These are phyloP conservation scores for Neodiprion virginianus DNA, from an alignment of 1,140 invertebrate genomes.

Conservation along the genomic window DNA sequence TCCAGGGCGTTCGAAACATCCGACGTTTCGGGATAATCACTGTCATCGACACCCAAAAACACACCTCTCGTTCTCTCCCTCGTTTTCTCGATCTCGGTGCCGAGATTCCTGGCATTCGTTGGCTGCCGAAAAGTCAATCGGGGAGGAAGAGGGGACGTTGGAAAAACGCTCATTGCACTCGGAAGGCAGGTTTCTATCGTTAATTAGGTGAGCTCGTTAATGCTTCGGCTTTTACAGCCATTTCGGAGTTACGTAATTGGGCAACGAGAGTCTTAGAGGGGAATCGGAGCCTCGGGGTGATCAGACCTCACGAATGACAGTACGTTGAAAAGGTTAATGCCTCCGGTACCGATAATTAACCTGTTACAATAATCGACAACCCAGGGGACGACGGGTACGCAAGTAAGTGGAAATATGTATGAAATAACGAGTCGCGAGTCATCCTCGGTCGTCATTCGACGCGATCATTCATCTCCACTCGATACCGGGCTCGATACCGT, in stretches of 20 bases:
- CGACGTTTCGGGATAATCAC: neutral
- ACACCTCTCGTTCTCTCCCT: neutral
- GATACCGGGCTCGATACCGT: no score
- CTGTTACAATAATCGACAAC: neutral
- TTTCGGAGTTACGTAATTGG: neutral
- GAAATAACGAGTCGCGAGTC: conserved; percentile 4
- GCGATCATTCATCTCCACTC: neutral
- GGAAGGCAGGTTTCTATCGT: neutral
- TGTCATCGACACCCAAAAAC: conserved; percentile 1
- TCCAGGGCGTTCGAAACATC: neutral
- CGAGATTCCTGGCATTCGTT: no score
- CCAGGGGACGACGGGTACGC: neutral
- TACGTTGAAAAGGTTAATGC: neutral
- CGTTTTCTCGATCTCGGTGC: neutral
- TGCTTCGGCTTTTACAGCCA: neutral
- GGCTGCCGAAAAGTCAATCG: no score
- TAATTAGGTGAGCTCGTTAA: neutral
- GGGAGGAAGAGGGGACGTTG: no score
- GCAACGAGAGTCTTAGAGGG: neutral
- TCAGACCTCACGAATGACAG: neutral
- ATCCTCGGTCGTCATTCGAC: neutral
- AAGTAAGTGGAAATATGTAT: neutral
- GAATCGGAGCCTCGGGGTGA: neutral
- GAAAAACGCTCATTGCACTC: no score
- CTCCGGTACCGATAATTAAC: neutral